These are phyloP conservation scores for Gobionotothen gibberifrons DNA, from an alignment of 2,797 vertebrate genomes.

Conservation along the genomic window DNA sequence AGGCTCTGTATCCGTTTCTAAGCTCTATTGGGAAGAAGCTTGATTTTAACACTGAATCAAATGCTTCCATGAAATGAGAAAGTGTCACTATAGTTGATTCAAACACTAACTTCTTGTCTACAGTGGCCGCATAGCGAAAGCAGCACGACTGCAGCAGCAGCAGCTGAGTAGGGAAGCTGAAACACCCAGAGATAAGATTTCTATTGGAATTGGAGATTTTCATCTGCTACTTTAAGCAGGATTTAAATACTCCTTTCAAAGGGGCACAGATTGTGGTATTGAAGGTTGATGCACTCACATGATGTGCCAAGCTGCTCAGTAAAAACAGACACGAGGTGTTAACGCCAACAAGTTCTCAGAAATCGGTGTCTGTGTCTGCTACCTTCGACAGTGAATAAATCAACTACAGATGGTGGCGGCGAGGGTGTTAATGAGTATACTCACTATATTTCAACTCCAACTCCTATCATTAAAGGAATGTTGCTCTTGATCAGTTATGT, in stretches of 20 bases:
- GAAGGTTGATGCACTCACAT: constrained; percentile 21
- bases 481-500: constrained; percentile 33
- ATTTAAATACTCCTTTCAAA: neutral
- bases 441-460: constrained; percentile 46
- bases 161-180: neutral
- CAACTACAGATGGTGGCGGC: constrained; percentile 49
- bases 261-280: neutral
- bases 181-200: neutral
- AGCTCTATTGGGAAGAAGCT: neutral
- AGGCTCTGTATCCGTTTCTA: neutral
- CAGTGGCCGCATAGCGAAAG: neutral
- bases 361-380: constrained; percentile 37
- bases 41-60: neutral
- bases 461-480: constrained; percentile 50
- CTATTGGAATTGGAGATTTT: neutral
- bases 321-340: constrained; percentile 45
- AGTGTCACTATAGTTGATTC: neutral
- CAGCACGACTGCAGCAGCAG: neutral
- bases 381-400: constrained; percentile 69
- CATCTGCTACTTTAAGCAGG: neutral
- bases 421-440: constrained; percentile 66
- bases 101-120: constrained; percentile 10
- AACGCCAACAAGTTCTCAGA: constrained; percentile 38
- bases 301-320: constrained; percentile 6
- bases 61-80: constrained; percentile 9